These are phyloP conservation scores for Circaetus cinerascens DNA, from an alignment of 2,113 vertebrate species.

Conservation along the genomic window DNA sequence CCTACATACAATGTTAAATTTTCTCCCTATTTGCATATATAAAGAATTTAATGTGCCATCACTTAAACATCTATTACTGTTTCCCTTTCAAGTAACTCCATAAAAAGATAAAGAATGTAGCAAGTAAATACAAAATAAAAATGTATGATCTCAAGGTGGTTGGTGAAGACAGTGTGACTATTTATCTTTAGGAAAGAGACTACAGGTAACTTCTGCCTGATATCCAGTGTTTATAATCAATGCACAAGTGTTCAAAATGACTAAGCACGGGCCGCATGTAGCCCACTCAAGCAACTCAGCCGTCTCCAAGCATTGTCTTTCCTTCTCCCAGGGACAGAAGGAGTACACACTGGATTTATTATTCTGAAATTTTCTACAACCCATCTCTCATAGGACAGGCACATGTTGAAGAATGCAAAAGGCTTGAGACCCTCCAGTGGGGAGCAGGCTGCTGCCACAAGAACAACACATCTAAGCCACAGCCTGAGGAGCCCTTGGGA, in stretches of 20 bases:
- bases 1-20: not conserved
- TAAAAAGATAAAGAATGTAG: not conserved
- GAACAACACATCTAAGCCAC: not conserved
- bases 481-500: not conserved
- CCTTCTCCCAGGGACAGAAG: not conserved
- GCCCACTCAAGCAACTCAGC: not conserved
- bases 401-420: not conserved
- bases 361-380: not conserved
- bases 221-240: fast-evolving
- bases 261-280: fast-evolving
- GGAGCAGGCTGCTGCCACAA: not conserved
- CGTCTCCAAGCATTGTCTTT: fast-evolving
- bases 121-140: not conserved
- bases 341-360: not conserved
- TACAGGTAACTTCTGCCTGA: not conserved
- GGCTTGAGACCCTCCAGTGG: not conserved
- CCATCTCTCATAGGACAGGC: not conserved
- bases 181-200: not conserved
- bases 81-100: not conserved
- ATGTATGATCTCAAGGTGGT: not conserved
- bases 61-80: not conserved
- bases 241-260: not conserved
- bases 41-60: not conserved
- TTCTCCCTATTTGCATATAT: not conserved
- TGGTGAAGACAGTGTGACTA: not conserved